Conservation (phyloP, 1,140 invertebrate species). For the Ceratoteleas bidentatus region DNA sequence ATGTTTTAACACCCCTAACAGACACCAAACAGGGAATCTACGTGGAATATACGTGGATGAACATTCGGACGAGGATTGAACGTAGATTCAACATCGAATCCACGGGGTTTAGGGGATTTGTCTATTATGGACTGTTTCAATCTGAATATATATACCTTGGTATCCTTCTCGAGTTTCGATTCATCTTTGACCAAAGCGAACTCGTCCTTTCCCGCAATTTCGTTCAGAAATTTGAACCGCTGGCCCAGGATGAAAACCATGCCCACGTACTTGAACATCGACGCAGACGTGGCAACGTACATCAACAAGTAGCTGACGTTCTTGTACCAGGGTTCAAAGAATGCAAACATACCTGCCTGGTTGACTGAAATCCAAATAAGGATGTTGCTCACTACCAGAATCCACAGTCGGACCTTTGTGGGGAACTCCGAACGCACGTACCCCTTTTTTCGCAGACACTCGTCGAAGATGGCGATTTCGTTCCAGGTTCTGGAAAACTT, state of each 20-base stretch:
- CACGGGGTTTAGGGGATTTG: too few species aligned
- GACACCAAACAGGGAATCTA: too few species aligned
- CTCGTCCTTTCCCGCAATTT: conserved; percentile 38
- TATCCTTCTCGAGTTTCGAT: conserved; percentile 40
- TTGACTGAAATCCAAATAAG: conserved; percentile 69
- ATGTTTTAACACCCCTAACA: too few species aligned
- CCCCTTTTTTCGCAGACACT: conserved; percentile 59
- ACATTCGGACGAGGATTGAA: too few species aligned
- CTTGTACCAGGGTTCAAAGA: conserved; percentile 60
- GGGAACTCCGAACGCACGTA: conserved; percentile 66
- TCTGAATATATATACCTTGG: conserved; percentile 34
- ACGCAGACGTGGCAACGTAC: conserved; percentile 66
- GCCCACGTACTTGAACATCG: conserved; percentile 71
- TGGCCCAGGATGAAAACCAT: conserved; percentile 69
- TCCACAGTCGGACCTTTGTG: conserved; percentile 63
- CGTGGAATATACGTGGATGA: too few species aligned
- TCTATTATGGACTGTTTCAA: too few species aligned
- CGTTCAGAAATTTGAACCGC: conserved; percentile 73
- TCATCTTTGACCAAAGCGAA: conserved; percentile 23
- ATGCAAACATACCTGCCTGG: conserved; percentile 71
- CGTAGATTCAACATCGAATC: too few species aligned
- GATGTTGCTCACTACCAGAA: conserved; percentile 27
- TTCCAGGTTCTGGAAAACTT: conserved; percentile 72
- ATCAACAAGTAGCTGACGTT: conserved; percentile 72
- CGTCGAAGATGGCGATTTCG: conserved; percentile 72